A percentile compares a stretch with the other conserved stretches of the same genome.
Conservation (phyloP, 2,113 vertebrate genomes). For the Takifugu bimaculatus region DNA sequence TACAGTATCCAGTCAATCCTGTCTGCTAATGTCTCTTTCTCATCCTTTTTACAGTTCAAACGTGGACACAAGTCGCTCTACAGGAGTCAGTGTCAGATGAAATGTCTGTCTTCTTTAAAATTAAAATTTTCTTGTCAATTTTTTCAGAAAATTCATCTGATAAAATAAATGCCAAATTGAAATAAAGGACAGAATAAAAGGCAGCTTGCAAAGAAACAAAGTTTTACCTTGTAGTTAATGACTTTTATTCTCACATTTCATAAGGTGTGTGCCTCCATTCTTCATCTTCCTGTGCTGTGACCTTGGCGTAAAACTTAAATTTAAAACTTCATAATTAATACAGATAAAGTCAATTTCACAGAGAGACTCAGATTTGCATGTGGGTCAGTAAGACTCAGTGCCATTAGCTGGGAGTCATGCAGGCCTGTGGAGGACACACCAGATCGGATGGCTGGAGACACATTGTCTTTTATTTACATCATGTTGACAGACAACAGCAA, state of each 20-base stretch:
- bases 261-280: no score
- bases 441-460: slow-evolving; percentile 48
- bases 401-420: slow-evolving; percentile 34
- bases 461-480: slow-evolving; percentile 24
- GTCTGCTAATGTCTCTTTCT: slow-evolving; percentile 6
- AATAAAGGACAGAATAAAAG: neutral
- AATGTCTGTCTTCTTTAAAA: slow-evolving; percentile 24
- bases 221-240: no score
- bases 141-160: neutral
- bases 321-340: neutral
- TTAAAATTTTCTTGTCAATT: slow-evolving; percentile 1
- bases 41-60: neutral
- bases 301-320: neutral
- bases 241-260: no score
- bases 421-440: slow-evolving; percentile 58
- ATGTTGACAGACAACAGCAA: slow-evolving; percentile 45
- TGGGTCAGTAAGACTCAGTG: slow-evolving; percentile 28
- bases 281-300: no score
- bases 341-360: neutral
- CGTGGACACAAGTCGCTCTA: neutral
- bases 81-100: slow-evolving; percentile 13
- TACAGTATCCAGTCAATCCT: neutral
- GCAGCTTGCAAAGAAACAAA: no score
- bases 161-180: neutral
- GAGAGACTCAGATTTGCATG: slow-evolving; percentile 9